Conservation (phyloP, 2,888 invertebrate species). For the Nomada ferruginata region DNA sequence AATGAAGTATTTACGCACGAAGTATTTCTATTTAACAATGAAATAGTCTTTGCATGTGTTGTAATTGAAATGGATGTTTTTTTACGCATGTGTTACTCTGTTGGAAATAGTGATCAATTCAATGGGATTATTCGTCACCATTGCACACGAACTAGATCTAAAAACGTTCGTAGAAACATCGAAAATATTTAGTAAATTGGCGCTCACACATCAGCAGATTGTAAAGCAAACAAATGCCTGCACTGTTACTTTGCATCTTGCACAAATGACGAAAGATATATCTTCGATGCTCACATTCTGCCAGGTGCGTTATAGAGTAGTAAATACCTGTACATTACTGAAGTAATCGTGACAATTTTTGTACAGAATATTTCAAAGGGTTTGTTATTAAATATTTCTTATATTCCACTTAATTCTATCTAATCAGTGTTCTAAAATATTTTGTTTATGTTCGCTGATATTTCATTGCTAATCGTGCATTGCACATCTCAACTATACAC, state of each 20-base stretch:
- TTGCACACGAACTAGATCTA: slow-evolving; percentile 74
- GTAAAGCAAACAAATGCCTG: slow-evolving; percentile 60
- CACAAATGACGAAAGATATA: slow-evolving; percentile 61
- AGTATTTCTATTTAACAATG: too few relatives aligned
- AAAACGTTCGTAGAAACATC: slow-evolving; percentile 77
- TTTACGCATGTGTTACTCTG: background rate
- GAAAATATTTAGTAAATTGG: slow-evolving; percentile 77
- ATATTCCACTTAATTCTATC: too few relatives aligned
- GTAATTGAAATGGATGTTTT: background rate
- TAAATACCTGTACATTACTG: background rate
- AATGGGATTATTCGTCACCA: slow-evolving; percentile 73
- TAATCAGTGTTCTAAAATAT: too few relatives aligned
- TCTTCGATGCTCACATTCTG: slow-evolving; percentile 53
- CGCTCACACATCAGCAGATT: slow-evolving; percentile 54
- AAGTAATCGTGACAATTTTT: background rate
- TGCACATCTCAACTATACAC: too few relatives aligned
- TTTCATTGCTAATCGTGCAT: too few relatives aligned
- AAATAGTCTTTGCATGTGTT: background rate
- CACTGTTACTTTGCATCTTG: slow-evolving; percentile 65
- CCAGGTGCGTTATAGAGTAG: slow-evolving; percentile 59
- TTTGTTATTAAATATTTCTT: too few relatives aligned
- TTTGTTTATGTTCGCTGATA: too few relatives aligned
- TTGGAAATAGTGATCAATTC: slow-evolving; percentile 69
- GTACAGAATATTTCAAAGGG: too few relatives aligned
- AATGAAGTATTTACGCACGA: too few relatives aligned